These are phyloP conservation scores for Petroica traversi DNA, from an alignment of 2,113 vertebrate genomes.

Conservation along the genomic window DNA sequence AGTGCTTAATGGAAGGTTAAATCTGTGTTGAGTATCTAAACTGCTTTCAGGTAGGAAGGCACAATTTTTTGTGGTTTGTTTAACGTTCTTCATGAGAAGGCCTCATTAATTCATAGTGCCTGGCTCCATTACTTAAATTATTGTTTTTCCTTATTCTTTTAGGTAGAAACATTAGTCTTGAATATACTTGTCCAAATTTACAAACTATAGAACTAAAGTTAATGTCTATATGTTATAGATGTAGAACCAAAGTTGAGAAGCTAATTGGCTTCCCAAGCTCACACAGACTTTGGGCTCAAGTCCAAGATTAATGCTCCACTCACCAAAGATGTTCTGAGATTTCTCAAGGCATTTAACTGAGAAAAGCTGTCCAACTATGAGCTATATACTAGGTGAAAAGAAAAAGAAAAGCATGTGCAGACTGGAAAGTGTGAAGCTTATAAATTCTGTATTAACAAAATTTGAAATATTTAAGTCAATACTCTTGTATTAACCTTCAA, in stretches of 20 bases:
- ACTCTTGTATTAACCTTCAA: not conserved
- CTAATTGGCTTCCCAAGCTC: not conserved
- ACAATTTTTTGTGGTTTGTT: not conserved
- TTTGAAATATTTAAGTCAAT: not conserved
- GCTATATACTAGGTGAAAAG: not conserved
- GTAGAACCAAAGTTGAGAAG: not conserved
- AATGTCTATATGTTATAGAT: not conserved
- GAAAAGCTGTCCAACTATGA: not conserved
- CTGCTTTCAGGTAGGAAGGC: not conserved
- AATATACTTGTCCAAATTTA: not conserved
- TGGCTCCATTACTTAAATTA: not conserved
- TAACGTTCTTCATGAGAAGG: not conserved
- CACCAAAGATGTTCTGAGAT: not conserved
- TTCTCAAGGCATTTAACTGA: not conserved
- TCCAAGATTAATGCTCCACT: not conserved
- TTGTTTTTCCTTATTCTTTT: not conserved
- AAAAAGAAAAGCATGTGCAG: not conserved
- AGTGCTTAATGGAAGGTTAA: not conserved
- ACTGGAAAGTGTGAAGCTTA: not conserved
- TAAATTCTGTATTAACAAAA: not conserved
- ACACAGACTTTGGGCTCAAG: not conserved
- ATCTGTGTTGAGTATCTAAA: not conserved
- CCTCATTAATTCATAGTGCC: not conserved
- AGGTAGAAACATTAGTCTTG: not conserved
- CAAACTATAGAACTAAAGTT: not conserved